A percentile compares a stretch with the other conserved stretches of the same genome.
These are phyloP conservation scores for Hypothenemus hampei DNA, from an alignment of 1,140 invertebrate genomes.

Conservation along the genomic window DNA sequence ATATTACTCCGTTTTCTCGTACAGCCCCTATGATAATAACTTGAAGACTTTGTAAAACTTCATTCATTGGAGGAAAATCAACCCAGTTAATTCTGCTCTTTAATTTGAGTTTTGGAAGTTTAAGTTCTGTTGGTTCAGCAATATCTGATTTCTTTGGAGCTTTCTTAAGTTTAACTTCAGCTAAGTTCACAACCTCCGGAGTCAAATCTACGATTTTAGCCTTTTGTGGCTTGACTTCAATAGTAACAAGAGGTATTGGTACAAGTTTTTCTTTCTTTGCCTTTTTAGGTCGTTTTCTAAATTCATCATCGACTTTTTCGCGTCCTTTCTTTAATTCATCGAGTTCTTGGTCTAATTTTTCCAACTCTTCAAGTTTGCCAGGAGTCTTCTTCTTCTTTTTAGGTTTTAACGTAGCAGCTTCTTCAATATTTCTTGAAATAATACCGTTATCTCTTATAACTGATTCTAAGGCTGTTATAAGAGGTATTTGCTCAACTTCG, in stretches of 20 bases:
- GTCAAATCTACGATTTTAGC: slow-evolving; percentile 28
- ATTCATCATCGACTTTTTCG: slow-evolving; percentile 31
- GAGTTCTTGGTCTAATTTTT: slow-evolving; percentile 34
- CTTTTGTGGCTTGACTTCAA: slow-evolving; percentile 31
- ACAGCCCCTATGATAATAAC: slow-evolving; percentile 50
- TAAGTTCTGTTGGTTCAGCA: slow-evolving; percentile 39
- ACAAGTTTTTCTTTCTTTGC: slow-evolving; percentile 22
- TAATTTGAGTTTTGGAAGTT: slow-evolving; percentile 61
- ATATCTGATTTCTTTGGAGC: slow-evolving; percentile 34
- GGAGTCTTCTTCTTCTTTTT: slow-evolving; percentile 52
- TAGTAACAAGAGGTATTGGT: slow-evolving; percentile 17
- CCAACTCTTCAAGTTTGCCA: slow-evolving; percentile 64
- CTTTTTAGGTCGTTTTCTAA: slow-evolving; percentile 28
- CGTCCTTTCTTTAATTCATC: slow-evolving; percentile 25
- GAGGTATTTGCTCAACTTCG: slow-evolving; percentile 47
- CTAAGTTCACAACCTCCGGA: slow-evolving; percentile 31
- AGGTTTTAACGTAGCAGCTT: slow-evolving; percentile 58
- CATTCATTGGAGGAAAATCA: slow-evolving; percentile 54
- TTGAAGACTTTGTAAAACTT: slow-evolving; percentile 47
- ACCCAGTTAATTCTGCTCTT: slow-evolving; percentile 59
- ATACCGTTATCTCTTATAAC: slow-evolving; percentile 55
- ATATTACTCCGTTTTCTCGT: slow-evolving; percentile 59
- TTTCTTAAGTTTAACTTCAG: slow-evolving; percentile 35
- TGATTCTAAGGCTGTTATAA: slow-evolving; percentile 50
- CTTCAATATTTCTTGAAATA: slow-evolving; percentile 63